Base-by-base conservation (phyloP, 2,797 vertebrate species). In the Garrulus glandarius region DNA sequence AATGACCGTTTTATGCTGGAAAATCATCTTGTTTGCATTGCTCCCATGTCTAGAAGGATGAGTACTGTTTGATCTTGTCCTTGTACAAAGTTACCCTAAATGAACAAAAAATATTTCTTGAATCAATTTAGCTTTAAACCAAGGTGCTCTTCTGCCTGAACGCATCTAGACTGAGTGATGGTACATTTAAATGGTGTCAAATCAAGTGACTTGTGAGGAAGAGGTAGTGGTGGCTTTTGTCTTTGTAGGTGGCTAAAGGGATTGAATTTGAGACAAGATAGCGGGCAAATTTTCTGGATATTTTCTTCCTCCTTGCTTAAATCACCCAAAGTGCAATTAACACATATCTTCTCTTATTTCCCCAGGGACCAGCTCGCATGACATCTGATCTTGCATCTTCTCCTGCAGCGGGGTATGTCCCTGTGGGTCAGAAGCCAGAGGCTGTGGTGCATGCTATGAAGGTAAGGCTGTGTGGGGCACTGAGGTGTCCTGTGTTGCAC, bases 361-460 rank as follows among this genome's bases (percentile, higher is more conserved):
- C 46, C 21, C 92, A 99, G 99, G 99, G 99, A 22, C 98, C 98
- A 1, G 93, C 97, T 67, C 98, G 99, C 36, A 89, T 93, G 43
- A 96, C 98, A 3, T 97, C 98, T 32, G 99, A 99, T 44, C 98
- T 99, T 94, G 96, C 97, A 36, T 98, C 98, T 11, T 98, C 99
- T 59, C 97, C 99, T 36, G 98, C 98, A 32, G 97, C 98, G 0
- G 98, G 98, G 32, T 99, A 99, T 85, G 96, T 98, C 95, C 98
- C 99, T 24, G 98, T 98, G 26, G 98, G 98, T 77, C 99, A 99
- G 98, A 99, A 99, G 96, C 99, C 99, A 0, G 99, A 99, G 96
- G 99, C 99, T 0, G 99, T 99, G 55, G 99, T 99, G 15, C 99
- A 99, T 3, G 99, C 99, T 34, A 99, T 99, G 99, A 99, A 99